Evolutionary conservation across 2,113 vertebrate genomes (phyloP).

Genomic region (Passer montanus): DNA sequence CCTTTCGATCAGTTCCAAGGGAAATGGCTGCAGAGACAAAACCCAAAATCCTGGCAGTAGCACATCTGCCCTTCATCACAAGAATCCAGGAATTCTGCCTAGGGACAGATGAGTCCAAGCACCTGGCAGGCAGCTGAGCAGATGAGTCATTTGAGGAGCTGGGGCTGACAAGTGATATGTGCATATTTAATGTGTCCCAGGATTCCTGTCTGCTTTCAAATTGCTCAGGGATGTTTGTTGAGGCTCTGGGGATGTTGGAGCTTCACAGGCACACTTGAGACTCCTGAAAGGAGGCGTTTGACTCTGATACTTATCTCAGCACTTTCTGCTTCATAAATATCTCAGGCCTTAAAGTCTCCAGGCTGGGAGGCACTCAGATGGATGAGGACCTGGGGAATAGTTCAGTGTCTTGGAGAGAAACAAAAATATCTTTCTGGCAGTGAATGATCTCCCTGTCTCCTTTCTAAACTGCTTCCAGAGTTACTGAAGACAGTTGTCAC

Average conservation of each 20-base stretch:
- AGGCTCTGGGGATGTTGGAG: neutral
- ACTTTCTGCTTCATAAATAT: neutral
- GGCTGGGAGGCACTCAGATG: neutral
- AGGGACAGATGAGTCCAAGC: neutral
- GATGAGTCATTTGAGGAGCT: neutral
- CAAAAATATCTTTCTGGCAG: neutral
- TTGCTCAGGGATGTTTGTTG: neutral
- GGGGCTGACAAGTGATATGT: neutral
- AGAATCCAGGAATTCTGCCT: neutral
- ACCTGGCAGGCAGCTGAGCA: neutral
- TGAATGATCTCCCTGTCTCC: neutral
- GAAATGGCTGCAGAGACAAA: neutral
- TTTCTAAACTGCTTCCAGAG: neutral
- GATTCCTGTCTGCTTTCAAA: neutral
- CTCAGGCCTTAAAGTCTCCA: neutral
- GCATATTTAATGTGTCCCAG: neutral
- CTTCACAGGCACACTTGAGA: neutral
- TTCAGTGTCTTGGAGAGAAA: neutral
- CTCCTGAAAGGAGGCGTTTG: neutral
- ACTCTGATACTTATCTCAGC: neutral
- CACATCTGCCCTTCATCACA: neutral
- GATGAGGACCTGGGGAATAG: neutral
- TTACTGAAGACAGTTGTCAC: neutral
- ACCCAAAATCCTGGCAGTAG: neutral
- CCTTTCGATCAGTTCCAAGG: neutral